These are phyloP conservation scores for Malaclemys terrapin DNA, from an alignment of 2,113 vertebrate genomes.

Conservation along the genomic window DNA sequence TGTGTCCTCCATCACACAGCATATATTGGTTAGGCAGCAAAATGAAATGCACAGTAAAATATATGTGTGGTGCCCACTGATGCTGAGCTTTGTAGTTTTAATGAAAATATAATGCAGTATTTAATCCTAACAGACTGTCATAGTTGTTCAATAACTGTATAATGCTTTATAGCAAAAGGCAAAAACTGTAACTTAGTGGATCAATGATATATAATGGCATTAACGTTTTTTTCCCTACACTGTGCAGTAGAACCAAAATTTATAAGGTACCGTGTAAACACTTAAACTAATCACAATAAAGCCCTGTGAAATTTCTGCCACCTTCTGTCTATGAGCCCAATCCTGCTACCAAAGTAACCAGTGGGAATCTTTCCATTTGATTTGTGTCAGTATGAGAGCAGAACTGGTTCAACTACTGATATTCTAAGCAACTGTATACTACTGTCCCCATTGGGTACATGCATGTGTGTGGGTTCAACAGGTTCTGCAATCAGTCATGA, in stretches of 20 bases:
- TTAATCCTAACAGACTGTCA: not conserved
- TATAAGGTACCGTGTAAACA: not conserved
- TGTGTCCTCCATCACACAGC: not conserved
- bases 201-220: not conserved
- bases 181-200: not conserved
- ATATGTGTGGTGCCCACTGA: not conserved
- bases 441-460: not conserved
- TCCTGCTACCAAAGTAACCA: not conserved
- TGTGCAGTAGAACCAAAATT: not conserved
- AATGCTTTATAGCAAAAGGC: not conserved
- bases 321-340: not conserved
- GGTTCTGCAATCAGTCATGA: not conserved
- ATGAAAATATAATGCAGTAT: not conserved
- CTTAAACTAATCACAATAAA: conserved; percentile 1
- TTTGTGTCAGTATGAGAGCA: not conserved
- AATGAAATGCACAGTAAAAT: not conserved
- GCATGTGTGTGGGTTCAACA: accelerated
- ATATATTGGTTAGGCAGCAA: not conserved
- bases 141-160: not conserved
- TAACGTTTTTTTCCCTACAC: not conserved
- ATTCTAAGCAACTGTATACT: accelerated
- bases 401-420: not conserved
- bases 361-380: not conserved
- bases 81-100: not conserved
- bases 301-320: not conserved